phyloP scores from a whole-genome alignment of 2,888 invertebrate species.

The Deilephila elpenor region DNA sequence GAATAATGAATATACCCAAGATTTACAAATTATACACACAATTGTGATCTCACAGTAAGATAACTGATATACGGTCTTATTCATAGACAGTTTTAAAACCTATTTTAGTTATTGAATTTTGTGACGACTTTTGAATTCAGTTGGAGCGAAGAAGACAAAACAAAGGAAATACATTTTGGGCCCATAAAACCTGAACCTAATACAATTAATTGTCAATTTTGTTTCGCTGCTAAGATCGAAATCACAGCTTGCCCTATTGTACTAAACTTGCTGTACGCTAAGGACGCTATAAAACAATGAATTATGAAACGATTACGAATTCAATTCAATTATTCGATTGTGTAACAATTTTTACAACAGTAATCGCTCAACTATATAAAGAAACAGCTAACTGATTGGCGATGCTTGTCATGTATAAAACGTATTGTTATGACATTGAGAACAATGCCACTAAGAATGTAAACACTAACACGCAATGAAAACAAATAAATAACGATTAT shows the following conservation, averaged over 20 bases:
- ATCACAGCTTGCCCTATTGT: background rate
- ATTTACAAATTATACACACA: too few species aligned
- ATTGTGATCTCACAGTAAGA: too few species aligned
- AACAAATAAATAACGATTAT: background rate
- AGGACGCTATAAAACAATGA: background rate
- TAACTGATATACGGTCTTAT: too few species aligned
- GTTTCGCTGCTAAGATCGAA: too few species aligned
- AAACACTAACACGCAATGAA: background rate
- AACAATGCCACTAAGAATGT: background rate
- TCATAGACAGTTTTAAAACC: too few species aligned
- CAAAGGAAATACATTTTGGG: too few species aligned
- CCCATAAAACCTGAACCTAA: too few species aligned
- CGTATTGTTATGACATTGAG: background rate
- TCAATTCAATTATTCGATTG: background rate
- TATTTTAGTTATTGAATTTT: too few species aligned
- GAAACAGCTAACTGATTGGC: background rate
- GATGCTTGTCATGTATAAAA: background rate
- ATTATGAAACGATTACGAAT: background rate
- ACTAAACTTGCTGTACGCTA: background rate
- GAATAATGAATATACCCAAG: background rate
- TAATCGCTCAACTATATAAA: background rate
- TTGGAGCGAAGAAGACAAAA: too few species aligned
- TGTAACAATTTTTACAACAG: constrained; percentile 2
- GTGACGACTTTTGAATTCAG: too few species aligned
- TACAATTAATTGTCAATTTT: too few species aligned